phyloP scores from a whole-genome alignment of 2,888 invertebrate species.

The Dryadula phaetusa region DNA sequence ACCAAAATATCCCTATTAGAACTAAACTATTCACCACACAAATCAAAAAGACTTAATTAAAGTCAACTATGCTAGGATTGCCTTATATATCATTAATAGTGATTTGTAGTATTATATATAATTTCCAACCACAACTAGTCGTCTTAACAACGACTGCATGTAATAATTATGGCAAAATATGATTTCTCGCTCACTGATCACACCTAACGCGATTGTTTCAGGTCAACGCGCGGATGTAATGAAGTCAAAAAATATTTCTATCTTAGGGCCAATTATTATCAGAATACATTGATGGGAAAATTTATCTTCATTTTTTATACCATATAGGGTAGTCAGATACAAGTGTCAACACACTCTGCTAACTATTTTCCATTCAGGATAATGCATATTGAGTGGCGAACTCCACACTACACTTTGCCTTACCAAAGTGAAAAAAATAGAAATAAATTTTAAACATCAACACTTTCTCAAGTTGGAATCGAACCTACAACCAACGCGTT shows the following conservation, averaged over 20 bases:
- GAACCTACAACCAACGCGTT: no score
- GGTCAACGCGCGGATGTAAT: conserved; percentile 14
- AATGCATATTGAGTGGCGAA: no score
- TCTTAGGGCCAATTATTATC: not conserved
- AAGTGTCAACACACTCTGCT: no score
- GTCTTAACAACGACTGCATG: not conserved
- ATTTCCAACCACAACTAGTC: not conserved
- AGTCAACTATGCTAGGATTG: not conserved
- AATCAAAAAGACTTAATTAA: not conserved
- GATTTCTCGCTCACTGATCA: conserved; percentile 17
- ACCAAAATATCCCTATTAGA: no score
- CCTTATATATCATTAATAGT: not conserved
- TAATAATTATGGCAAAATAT: not conserved
- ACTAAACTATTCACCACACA: not conserved
- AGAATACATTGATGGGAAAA: not conserved
- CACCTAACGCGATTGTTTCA: conserved; percentile 13
- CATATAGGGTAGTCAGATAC: no score
- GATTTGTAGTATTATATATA: conserved; percentile 5
- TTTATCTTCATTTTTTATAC: no score
- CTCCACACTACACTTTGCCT: no score
- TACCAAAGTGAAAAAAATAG: no score
- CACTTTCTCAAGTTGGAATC: no score
- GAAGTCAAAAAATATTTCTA: conserved; percentile 3
- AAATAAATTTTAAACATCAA: no score
- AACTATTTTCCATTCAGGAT: no score